Base-by-base conservation (phyloP, 2,113 vertebrate species). In the Chlamydotis undulata region DNA sequence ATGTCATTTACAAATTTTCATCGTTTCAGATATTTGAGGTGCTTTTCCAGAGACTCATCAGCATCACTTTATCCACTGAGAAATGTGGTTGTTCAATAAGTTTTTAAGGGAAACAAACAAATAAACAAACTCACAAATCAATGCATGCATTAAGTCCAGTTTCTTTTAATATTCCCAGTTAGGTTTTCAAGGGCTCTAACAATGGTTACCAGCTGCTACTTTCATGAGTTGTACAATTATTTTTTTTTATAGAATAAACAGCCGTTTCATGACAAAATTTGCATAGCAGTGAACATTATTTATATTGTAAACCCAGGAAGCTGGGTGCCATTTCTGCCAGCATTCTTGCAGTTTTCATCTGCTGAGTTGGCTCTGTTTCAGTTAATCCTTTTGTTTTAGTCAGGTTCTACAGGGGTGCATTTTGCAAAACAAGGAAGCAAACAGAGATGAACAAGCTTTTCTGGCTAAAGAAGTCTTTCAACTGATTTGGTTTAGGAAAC, bases 361-460 rank as follows among this genome's bases (percentile, higher is more conserved):
- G 87, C 33, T 67, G 29, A 74, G 26, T 56, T 97, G 92, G 84
- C 47, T 87, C 14, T 7, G 26, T 81, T 92, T 85, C 87, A 88
- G 35, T n/a, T 90, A 85, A 92, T 91, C 31, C 6, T 65, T 94
- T 94, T 93, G 84, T 85, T 90, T 90, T 57, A 88, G 67, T 68
- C 45, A 76, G 39, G 11, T 90, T 93, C 53, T 92, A 50, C 1
- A 1, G 26, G 39, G 14, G 12, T 83, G 49, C 26, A 73, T 73
- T 94, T 94, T 92, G 71, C 61, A 94, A 96, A 96, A 91, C 67
- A 79, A 74, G 71, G 57, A 87, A 78, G 39, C 67, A 80, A 94
- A 83, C 50, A 90, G 29, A 81, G 35, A 86, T 37, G 71, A 96
- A 60, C 68, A 78, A 39, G 35, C 8, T 75, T 78, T 90, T 76